Evolutionary conservation across 2,888 invertebrate genomes (phyloP), one percentile per base, ranked within the genome.

Genomic region (Ophion ellenae): DNA sequence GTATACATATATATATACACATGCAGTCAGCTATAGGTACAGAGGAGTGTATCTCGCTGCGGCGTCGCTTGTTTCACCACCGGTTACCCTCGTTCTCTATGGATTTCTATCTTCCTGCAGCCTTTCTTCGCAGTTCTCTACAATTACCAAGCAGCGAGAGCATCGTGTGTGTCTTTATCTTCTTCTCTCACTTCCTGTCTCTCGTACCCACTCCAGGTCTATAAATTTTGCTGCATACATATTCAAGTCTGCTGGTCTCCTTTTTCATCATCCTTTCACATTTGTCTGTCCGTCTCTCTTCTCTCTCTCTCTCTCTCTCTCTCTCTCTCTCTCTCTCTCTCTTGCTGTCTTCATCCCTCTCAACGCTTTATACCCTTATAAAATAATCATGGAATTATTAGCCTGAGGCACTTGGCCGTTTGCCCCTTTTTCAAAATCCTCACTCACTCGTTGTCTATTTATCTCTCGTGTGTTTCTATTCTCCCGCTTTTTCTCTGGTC

Each of bases 341-440:
- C 82, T 69, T 47, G 69, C 80, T 32, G 36, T 66, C 61, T 57
- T 66, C 86, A 75, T 81, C 61, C 81, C 85, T 59, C 85, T 77
- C 66, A 64, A 63, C 75, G 87, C 88, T 83, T 76, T 64, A 80
- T 80, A 83, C 89, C 89, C 91, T 92, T 92, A 92, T 92, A 92
- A 93, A 92, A 93, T 93, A 93, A 93, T 92, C 93, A 92, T 92
- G 90, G 90, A 91, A 92, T 92, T 92, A 92, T 93, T 90, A 90
- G 90, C 90, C 89, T 87, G 83, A 86, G 89, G 89, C 89, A 87
- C 89, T 89, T 79, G 87, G 73, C 74, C 67, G 28, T 67, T 85
- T 76, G 57, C 63, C 61, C 79, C 64, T 59, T 28, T 81, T 63
- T 69, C 40, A 28, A 71, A 63, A 28, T 63, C 11, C 61, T 53